These are phyloP conservation scores for Baccha elongata DNA, from an alignment of 2,888 invertebrate genomes.

Conservation along the genomic window DNA sequence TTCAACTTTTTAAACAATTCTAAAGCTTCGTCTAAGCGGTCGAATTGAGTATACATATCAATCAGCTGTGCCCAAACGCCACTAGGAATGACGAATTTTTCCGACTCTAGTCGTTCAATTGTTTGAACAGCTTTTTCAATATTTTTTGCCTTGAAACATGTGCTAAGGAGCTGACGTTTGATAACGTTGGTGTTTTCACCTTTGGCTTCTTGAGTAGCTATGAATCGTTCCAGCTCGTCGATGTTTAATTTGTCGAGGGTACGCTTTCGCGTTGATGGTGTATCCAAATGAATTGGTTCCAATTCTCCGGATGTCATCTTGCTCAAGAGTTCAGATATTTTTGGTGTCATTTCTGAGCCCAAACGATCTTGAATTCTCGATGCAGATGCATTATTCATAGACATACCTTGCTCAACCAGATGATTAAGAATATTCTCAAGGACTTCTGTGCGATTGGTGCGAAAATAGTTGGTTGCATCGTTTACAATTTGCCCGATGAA, in stretches of 20 bases:
- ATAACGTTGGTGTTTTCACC: conserved; percentile 85
- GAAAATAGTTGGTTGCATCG: conserved; percentile 83
- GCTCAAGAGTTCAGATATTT: conserved; percentile 85
- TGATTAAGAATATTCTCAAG: conserved; percentile 83
- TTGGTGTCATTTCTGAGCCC: conserved; percentile 86
- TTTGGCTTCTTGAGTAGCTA: conserved; percentile 84
- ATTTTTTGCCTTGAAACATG: conserved; percentile 86
- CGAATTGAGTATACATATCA: conserved; percentile 86
- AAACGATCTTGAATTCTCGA: conserved; percentile 86
- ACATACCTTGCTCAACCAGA: conserved; percentile 86
- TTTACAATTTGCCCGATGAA: conserved; percentile 84
- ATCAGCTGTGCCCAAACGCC: conserved; percentile 86
- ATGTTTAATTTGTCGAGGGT: conserved; percentile 79
- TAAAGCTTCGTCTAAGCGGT: conserved; percentile 86
- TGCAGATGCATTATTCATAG: conserved; percentile 85
- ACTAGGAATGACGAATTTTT: conserved; percentile 84
- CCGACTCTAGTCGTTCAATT: conserved; percentile 84
- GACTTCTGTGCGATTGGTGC: conserved; percentile 81
- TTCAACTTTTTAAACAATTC: conserved; percentile 83
- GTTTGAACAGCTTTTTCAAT: conserved; percentile 85
- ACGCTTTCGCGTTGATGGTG: conserved; percentile 78
- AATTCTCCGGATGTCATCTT: conserved; percentile 87
- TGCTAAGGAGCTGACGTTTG: conserved; percentile 85
- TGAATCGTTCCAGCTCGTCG: conserved; percentile 84
- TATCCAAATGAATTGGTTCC: conserved; percentile 82